Percentiles rank a stretch among this genome's conserved stretches.
phyloP scores from a whole-genome alignment of 2,888 invertebrate species.

The Conus canariensis region DNA sequence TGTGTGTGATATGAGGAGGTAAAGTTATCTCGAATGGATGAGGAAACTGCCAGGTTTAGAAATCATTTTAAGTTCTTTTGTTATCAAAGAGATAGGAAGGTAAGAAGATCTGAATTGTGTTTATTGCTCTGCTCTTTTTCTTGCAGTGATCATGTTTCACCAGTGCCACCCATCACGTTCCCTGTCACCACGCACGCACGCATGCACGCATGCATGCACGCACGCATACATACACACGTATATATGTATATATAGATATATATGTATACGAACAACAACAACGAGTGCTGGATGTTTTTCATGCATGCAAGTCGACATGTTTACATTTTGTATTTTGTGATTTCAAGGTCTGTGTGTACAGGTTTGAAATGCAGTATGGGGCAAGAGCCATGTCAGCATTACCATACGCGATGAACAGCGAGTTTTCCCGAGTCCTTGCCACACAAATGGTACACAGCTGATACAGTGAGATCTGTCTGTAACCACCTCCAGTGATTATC shows the following conservation, averaged over 20 bases:
- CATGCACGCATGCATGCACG: not conserved
- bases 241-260: not conserved
- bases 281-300: not conserved
- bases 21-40: too few species aligned
- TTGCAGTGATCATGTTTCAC: too few species aligned
- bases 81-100: too few species aligned
- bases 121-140: too few species aligned
- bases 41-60: too few species aligned
- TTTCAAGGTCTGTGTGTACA: slow-evolving; percentile 62
- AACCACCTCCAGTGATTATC: too few species aligned
- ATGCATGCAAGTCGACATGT: not conserved
- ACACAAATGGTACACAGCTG: slow-evolving; percentile 87
- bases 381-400: slow-evolving; percentile 90
- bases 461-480: too few species aligned
- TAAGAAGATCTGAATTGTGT: too few species aligned
- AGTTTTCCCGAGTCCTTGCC: slow-evolving; percentile 90
- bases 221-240: not conserved
- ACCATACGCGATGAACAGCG: slow-evolving; percentile 97
- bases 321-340: not conserved
- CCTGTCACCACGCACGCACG: not conserved
- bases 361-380: slow-evolving; percentile 91
- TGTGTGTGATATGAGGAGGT: too few species aligned
- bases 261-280: not conserved
- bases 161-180: too few species aligned
- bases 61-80: too few species aligned